Evolutionary conservation across 2,888 invertebrate genomes (phyloP).

Genomic region (Apotomis capreana): DNA sequence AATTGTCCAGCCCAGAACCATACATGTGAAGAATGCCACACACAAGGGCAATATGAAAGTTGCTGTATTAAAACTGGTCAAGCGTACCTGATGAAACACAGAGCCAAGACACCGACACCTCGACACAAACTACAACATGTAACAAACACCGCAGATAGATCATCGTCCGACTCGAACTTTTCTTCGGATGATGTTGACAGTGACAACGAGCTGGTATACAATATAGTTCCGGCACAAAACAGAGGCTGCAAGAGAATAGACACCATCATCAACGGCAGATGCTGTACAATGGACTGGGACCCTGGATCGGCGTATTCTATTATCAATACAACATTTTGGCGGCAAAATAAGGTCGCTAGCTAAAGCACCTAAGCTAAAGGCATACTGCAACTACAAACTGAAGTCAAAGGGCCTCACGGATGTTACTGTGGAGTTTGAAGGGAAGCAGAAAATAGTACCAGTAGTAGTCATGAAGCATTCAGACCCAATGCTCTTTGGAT

Average conservation of each 20-base stretch:
- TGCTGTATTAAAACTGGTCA: constrained; percentile 7
- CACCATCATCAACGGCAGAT: background rate
- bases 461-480: constrained; percentile 33
- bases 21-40: constrained; percentile 12
- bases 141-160: background rate
- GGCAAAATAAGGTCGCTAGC: background rate
- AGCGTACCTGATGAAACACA: constrained; percentile 5
- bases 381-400: constrained; percentile 1
- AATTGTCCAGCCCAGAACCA: no score
- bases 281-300: constrained; percentile 14
- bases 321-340: constrained; percentile 12
- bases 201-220: no score
- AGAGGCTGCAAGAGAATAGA: constrained; percentile 3
- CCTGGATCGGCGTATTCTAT: constrained; percentile 19
- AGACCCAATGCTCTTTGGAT: constrained; percentile 39
- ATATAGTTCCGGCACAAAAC: background rate
- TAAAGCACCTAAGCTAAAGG: constrained; percentile 2
- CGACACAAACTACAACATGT: background rate
- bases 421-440: constrained; percentile 31
- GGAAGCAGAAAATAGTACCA: constrained; percentile 23
- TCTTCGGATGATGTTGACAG: background rate
- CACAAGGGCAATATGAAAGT: constrained; percentile 3
- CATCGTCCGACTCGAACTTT: background rate
- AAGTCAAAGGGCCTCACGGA: constrained; percentile 31
- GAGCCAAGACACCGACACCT: background rate